Evolutionary conservation across 2,113 vertebrate species (phyloP).

Genomic region (Corydoras sp.): DNA sequence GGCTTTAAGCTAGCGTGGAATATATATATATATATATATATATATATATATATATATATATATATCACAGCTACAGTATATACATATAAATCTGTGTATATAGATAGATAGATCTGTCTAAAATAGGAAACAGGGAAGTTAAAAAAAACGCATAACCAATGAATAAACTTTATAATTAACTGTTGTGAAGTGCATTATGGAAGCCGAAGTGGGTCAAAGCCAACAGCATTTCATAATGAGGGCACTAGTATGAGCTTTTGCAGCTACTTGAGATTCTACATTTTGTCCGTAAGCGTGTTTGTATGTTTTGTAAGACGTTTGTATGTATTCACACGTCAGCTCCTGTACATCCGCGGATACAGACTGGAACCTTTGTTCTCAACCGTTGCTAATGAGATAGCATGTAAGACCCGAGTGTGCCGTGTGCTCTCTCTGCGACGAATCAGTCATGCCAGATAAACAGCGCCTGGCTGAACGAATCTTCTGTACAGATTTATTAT

Average conservation of each 20-base stretch:
- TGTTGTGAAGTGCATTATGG: background rate
- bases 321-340: too few species aligned
- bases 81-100: too few species aligned
- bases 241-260: background rate
- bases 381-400: conserved; percentile 22
- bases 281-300: background rate
- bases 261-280: background rate
- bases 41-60: too few species aligned
- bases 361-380: background rate
- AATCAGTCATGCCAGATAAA: conserved; percentile 35
- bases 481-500: conserved; percentile 18
- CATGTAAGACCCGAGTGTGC: conserved; percentile 12
- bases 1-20: too few species aligned
- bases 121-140: background rate
- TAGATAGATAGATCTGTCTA: background rate
- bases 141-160: background rate
- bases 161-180: background rate
- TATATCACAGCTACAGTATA: too few species aligned
- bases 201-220: conserved; percentile 15
- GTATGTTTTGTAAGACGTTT: background rate
- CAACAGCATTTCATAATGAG: background rate
- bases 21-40: too few species aligned
- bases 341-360: background rate
- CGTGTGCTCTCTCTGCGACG: conserved; percentile 19
- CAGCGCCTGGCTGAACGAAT: conserved; percentile 14